These are phyloP conservation scores for Progne subis DNA, from an alignment of 2,113 vertebrate species.

Conservation along the genomic window DNA sequence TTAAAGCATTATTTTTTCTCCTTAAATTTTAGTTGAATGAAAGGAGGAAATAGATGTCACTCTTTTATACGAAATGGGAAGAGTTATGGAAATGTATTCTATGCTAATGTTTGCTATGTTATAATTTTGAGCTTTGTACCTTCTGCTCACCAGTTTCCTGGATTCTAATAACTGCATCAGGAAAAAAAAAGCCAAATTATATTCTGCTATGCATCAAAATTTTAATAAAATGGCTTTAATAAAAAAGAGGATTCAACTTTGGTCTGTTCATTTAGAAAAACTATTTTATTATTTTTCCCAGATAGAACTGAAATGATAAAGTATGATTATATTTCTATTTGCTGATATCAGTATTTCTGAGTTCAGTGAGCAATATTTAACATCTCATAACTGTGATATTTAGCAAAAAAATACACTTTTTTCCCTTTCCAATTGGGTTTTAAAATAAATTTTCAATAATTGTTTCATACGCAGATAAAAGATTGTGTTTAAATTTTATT, in stretches of 20 bases:
- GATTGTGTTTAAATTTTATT: background rate
- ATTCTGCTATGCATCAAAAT: background rate
- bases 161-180: background rate
- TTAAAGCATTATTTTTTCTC: background rate
- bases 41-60: slow-evolving; percentile 24
- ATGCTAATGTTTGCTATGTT: background rate
- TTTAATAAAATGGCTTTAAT: background rate
- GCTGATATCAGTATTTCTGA: background rate
- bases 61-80: slow-evolving; percentile 42
- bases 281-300: background rate
- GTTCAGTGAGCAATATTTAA: background rate
- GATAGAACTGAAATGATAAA: background rate
- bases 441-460: background rate
- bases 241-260: background rate
- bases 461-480: background rate
- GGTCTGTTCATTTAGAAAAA: background rate
- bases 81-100: background rate
- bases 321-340: background rate
- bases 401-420: background rate
- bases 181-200: background rate
- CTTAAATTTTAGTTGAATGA: slow-evolving; percentile 27
- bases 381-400: background rate
- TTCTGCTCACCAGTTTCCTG: slow-evolving; percentile 13
- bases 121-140: background rate
- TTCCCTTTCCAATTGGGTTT: background rate